Conservation (phyloP, 2,888 invertebrate species). For the Abrostola tripartita region DNA sequence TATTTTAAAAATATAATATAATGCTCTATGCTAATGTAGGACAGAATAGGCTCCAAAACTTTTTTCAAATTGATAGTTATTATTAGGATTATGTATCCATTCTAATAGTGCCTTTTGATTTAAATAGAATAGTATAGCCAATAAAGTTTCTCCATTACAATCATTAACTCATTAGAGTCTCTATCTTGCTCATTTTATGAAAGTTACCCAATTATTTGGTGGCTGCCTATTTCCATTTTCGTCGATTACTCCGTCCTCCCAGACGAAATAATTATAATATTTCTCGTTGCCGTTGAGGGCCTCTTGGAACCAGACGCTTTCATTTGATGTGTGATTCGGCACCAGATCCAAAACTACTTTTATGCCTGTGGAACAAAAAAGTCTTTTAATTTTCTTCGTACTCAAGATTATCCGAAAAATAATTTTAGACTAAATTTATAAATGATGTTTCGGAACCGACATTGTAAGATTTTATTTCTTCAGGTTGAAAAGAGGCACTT, state of each 20-base stretch:
- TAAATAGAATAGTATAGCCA: constrained; percentile 13
- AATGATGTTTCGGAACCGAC: constrained; percentile 14
- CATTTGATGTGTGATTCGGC: constrained; percentile 93
- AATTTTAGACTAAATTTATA: constrained; percentile 9
- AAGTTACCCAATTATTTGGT: constrained; percentile 92
- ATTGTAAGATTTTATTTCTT: constrained; percentile 18
- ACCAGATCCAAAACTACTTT: constrained; percentile 91
- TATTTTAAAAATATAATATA: not conserved
- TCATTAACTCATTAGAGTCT: constrained; percentile 17
- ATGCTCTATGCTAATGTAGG: not conserved
- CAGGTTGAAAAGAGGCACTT: constrained; percentile 24
- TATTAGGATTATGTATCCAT: not conserved
- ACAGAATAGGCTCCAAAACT: not conserved
- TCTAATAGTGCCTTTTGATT: constrained; percentile 6
- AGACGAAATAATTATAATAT: constrained; percentile 92
- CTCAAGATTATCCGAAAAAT: constrained; percentile 15
- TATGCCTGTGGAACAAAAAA: constrained; percentile 71
- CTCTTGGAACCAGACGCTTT: constrained; percentile 94
- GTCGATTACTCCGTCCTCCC: constrained; percentile 89
- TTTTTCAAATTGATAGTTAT: not conserved
- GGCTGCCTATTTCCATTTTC: constrained; percentile 84
- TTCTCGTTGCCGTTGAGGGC: constrained; percentile 89
- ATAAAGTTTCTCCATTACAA: constrained; percentile 37
- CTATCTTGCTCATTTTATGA: constrained; percentile 19
- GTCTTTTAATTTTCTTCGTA: constrained; percentile 12